Evolutionary conservation across 1,140 invertebrate genomes (phyloP).

Genomic region (Cardiocondyla obscurior): DNA sequence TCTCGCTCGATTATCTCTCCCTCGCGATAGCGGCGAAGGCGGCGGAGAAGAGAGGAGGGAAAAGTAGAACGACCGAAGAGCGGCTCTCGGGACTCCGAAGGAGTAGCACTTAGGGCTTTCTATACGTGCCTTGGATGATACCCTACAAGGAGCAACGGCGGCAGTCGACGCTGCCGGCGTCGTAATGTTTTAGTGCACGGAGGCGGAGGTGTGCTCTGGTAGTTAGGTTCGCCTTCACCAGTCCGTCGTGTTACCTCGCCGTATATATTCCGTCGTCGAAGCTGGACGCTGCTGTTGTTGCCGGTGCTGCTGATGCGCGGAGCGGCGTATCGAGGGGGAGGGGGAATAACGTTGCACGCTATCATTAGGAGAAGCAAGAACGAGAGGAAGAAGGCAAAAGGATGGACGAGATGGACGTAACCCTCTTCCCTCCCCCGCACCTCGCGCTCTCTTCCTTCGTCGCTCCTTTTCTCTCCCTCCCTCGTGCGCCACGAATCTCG

Average conservation of each 20-base stretch:
- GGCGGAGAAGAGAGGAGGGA: not conserved
- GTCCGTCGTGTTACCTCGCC: slow-evolving; percentile 50
- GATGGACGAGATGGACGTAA: slow-evolving; percentile 72
- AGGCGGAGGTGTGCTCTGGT: slow-evolving; percentile 74
- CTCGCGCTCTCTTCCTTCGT: slow-evolving; percentile 1
- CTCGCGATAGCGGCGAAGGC: slow-evolving; percentile 41
- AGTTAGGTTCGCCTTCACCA: slow-evolving; percentile 70
- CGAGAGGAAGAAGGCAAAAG: slow-evolving; percentile 68
- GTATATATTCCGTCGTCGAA: slow-evolving; percentile 49
- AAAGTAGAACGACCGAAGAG: slow-evolving; percentile 48
- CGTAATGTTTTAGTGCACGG: slow-evolving; percentile 73
- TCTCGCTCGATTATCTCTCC: slow-evolving; percentile 66
- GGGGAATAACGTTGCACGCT: slow-evolving; percentile 71
- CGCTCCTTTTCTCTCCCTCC: not conserved
- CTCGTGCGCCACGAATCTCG: slow-evolving; percentile 12
- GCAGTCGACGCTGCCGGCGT: slow-evolving; percentile 69
- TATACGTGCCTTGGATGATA: slow-evolving; percentile 75
- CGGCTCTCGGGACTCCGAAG: slow-evolving; percentile 59
- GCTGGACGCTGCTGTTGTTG: slow-evolving; percentile 45
- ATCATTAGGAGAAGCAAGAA: slow-evolving; percentile 79
- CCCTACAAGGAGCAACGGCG: slow-evolving; percentile 71
- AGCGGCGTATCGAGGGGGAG: slow-evolving; percentile 64
- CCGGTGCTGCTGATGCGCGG: slow-evolving; percentile 51
- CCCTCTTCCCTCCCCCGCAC: slow-evolving; percentile 10
- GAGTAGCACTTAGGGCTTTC: slow-evolving; percentile 75